phyloP scores from a whole-genome alignment of 2,797 vertebrate genomes.

The Cirrhinus molitorella region DNA sequence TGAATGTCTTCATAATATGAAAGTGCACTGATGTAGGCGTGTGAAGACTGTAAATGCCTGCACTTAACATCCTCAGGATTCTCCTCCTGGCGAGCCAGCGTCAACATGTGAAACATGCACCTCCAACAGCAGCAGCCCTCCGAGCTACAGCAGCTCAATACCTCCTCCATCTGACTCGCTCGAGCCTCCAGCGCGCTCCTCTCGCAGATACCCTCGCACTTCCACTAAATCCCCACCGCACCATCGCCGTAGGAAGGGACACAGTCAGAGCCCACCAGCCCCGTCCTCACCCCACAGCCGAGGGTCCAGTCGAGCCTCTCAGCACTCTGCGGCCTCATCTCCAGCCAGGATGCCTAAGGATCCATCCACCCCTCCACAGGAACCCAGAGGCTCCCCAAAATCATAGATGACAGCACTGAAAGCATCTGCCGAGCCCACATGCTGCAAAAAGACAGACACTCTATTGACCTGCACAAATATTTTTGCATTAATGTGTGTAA shows the following conservation, averaged over 20 bases:
- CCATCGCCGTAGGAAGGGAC: slow-evolving; percentile 70
- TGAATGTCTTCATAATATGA: slow-evolving; percentile 3
- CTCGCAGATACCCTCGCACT: slow-evolving; percentile 80
- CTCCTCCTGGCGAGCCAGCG: slow-evolving; percentile 78
- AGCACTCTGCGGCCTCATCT: slow-evolving; percentile 70
- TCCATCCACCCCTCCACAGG: slow-evolving; percentile 68
- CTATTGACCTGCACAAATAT: slow-evolving; percentile 30
- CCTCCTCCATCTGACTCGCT: slow-evolving; percentile 72
- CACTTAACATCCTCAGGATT: slow-evolving; percentile 67
- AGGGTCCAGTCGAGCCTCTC: slow-evolving; percentile 72
- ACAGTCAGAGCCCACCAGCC: slow-evolving; percentile 67
- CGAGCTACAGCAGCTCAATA: slow-evolving; percentile 74
- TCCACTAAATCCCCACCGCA: slow-evolving; percentile 77
- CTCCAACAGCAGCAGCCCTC: slow-evolving; percentile 75
- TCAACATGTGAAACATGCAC: slow-evolving; percentile 78
- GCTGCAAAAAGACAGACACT: slow-evolving; percentile 46
- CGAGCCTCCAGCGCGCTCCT: slow-evolving; percentile 73
- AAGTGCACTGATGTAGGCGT: slow-evolving; percentile 31
- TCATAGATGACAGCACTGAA: slow-evolving; percentile 29
- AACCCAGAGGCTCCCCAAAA: slow-evolving; percentile 72
- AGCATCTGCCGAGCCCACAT: slow-evolving; percentile 15
- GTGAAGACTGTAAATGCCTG: slow-evolving; percentile 38
- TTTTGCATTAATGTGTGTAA: slow-evolving; percentile 38
- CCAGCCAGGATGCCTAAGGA: slow-evolving; percentile 76
- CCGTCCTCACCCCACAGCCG: slow-evolving; percentile 72